Evolutionary conservation across 2,888 invertebrate genomes (phyloP), one percentile per base, ranked within the genome.

Genomic region (Therioaphis trifolii): DNA sequence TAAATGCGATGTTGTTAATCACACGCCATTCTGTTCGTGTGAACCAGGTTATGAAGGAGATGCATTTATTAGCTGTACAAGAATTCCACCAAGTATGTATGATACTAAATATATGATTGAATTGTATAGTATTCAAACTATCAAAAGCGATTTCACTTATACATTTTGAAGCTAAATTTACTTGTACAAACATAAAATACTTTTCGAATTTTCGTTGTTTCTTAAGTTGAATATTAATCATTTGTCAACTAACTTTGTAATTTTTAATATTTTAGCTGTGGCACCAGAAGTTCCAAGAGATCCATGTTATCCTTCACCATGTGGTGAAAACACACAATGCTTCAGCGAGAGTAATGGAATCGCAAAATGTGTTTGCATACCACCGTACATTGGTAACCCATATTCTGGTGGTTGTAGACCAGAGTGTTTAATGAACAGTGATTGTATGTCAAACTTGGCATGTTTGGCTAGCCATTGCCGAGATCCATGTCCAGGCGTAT

Each of bases 381-480:
- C 95, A 84, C 95, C 95, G 4, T 95, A 95, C 87, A 92, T 94
- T 85, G 96, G 96, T 12, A 95, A 96, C 89, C 95, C 96, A 5
- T 96, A 95, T 88, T 92, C 92, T 21, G 93, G 94, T 24, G 95
- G 95, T 49, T 96, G 96, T 87, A 91, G 94, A 85, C 96, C 96
- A 3, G 96, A 96, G 89, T 96, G 96, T 88, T 92, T 93, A 15
- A 92, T 93, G 86, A 95, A 94, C 88, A 92, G 94, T 0, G 95
- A 96, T 87, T 96, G 96, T 88, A 91, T 94, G 9, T 92, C 92
- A 86, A 91, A 93, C 87, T 89, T 94, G 85, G 93, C 95, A 55
- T 96, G 96, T 88, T 90, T 95, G 69, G 94, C 94, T 84, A 94
- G 94, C 87, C 94, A 95, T 88, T 96, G 96, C 86, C 91, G 95